Evolutionary conservation across 2,113 vertebrate genomes (phyloP).

Genomic region (Strix uralensis): DNA sequence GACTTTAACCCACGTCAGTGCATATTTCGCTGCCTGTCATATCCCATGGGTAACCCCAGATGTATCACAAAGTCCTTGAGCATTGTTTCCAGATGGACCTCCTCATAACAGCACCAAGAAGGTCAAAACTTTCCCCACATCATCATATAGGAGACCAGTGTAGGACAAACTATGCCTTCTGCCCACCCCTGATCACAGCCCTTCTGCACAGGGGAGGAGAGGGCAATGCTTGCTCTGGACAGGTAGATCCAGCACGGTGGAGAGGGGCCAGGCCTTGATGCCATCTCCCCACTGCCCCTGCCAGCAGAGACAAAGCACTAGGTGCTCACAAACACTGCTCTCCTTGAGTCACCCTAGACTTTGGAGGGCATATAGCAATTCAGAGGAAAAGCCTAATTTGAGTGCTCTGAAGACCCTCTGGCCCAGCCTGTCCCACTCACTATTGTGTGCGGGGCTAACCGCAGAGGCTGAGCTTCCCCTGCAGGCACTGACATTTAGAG

Average conservation of each 20-base stretch:
- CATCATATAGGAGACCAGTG: not conserved
- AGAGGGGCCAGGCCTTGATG: not conserved
- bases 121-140: not conserved
- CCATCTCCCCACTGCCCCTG: not conserved
- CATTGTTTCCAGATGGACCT: not conserved
- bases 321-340: not conserved
- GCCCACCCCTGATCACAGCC: rapidly evolving
- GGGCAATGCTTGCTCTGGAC: not conserved
- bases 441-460: rapidly evolving
- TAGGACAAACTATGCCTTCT: not conserved
- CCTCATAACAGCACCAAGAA: not conserved
- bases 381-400: not conserved
- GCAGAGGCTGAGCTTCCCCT: not conserved
- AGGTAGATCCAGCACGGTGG: too few relatives aligned
- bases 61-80: not conserved
- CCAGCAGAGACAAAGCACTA: not conserved
- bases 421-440: not conserved
- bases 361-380: not conserved
- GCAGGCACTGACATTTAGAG: not conserved
- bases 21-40: not conserved
- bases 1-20: not conserved
- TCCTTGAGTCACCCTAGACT: not conserved
- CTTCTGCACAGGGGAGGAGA: not conserved
- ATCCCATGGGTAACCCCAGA: not conserved
- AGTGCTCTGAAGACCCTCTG: not conserved